A percentile compares a stretch with the other conserved stretches of the same genome.
Conservation (phyloP, 2,113 vertebrate genomes). For the Sebastes fasciatus region DNA sequence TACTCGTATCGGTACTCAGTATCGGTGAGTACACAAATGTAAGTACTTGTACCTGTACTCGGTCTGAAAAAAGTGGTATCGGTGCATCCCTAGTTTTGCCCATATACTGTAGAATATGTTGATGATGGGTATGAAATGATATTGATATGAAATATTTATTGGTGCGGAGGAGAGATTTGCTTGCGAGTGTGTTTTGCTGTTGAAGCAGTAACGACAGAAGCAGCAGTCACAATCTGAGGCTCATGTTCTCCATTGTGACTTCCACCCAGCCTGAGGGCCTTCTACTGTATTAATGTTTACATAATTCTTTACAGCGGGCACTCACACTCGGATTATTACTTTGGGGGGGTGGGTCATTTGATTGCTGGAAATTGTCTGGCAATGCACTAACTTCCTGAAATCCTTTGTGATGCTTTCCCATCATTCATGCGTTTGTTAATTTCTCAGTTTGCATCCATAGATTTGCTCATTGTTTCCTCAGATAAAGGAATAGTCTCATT, state of each 20-base stretch:
- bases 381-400: slow-evolving; percentile 16
- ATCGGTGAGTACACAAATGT: too few species aligned
- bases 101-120: too few species aligned
- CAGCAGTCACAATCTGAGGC: slow-evolving; percentile 1
- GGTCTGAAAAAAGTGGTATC: too few species aligned
- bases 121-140: neutral
- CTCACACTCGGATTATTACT: slow-evolving; percentile 6
- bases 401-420: slow-evolving; percentile 1
- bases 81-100: too few species aligned
- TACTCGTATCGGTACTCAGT: too few species aligned
- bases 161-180: neutral
- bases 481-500: slow-evolving; percentile 5
- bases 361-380: slow-evolving; percentile 15
- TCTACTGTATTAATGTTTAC: slow-evolving; percentile 27
- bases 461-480: slow-evolving; percentile 14
- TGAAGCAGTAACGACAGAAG: slow-evolving; percentile 2
- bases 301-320: neutral
- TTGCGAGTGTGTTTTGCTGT: neutral
- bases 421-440: neutral
- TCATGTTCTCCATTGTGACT: slow-evolving; percentile 26
- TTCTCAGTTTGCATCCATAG: slow-evolving; percentile 1
- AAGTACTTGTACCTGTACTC: too few species aligned
- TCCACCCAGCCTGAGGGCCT: slow-evolving; percentile 16
- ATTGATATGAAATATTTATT: neutral
- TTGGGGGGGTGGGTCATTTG: slow-evolving; percentile 4